Percentiles rank a stretch among this genome's conserved stretches.
Evolutionary conservation across 2,113 vertebrate genomes (phyloP).

Genomic region (Syrmaticus mikado): DNA sequence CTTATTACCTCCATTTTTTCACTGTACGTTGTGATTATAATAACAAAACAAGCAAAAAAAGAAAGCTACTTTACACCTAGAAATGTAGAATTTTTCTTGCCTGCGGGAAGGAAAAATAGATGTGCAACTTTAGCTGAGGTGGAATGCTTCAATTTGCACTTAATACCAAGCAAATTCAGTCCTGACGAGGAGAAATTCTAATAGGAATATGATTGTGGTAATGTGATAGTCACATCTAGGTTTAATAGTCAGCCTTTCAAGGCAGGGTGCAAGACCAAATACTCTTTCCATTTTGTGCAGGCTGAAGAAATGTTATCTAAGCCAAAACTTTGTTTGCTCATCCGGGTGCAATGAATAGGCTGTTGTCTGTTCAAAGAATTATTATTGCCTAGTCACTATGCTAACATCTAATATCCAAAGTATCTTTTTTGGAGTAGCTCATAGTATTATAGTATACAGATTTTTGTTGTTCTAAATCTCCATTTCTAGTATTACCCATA

Average conservation of each 20-base stretch:
- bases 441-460: fast-evolving
- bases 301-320: not conserved
- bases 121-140: not conserved
- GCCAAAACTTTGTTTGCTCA: not conserved
- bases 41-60: fast-evolving
- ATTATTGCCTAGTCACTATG: not conserved
- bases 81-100: not conserved
- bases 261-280: not conserved
- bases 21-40: not conserved
- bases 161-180: not conserved
- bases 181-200: not conserved
- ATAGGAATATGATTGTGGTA: not conserved
- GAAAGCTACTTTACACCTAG: not conserved
- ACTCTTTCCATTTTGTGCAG: not conserved
- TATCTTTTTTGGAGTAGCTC: not conserved
- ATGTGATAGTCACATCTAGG: not conserved
- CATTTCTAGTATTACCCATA: fast-evolving
- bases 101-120: not conserved
- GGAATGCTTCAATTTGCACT: not conserved
- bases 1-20: too few relatives aligned
- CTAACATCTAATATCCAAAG: not conserved
- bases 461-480: not conserved
- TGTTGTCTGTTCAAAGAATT: not conserved
- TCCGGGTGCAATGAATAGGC: not conserved
- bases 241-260: not conserved